phyloP scores from a whole-genome alignment of 2,113 vertebrate genomes.

The Sclerurus mexicanus region DNA sequence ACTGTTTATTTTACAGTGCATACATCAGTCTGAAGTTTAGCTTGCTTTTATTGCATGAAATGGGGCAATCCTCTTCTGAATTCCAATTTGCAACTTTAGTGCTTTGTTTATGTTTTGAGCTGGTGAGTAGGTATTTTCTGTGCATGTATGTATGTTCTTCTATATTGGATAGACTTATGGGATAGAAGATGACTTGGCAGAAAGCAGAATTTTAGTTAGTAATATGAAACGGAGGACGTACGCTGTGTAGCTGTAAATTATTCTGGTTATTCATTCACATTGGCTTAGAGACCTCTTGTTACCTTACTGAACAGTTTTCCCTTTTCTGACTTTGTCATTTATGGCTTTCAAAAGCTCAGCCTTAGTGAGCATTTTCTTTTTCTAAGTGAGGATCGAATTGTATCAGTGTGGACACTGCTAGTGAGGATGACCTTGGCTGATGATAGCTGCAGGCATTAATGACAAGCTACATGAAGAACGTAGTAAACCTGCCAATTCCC shows the following conservation, averaged over 20 bases:
- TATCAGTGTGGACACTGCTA: no score
- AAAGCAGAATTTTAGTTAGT: background rate
- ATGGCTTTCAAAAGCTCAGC: background rate
- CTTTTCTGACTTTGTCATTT: background rate
- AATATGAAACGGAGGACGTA: background rate
- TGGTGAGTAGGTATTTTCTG: background rate
- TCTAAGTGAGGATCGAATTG: background rate
- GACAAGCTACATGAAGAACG: background rate
- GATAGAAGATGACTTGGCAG: background rate
- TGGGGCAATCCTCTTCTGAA: background rate
- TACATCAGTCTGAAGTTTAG: background rate
- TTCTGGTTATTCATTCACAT: background rate
- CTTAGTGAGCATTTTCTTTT: background rate
- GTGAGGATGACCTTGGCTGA: background rate
- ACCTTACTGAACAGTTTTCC: background rate
- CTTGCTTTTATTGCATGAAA: background rate
- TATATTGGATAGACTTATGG: background rate
- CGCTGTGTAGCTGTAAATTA: background rate
- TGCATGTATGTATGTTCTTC: background rate
- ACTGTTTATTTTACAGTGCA: background rate
- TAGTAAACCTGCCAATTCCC: background rate
- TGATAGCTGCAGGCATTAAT: background rate
- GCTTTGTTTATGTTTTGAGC: background rate
- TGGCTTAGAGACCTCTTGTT: background rate
- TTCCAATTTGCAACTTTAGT: background rate